Evolutionary conservation across 2,888 invertebrate species (phyloP).

Genomic region (Lasioglossum pauxillum): DNA sequence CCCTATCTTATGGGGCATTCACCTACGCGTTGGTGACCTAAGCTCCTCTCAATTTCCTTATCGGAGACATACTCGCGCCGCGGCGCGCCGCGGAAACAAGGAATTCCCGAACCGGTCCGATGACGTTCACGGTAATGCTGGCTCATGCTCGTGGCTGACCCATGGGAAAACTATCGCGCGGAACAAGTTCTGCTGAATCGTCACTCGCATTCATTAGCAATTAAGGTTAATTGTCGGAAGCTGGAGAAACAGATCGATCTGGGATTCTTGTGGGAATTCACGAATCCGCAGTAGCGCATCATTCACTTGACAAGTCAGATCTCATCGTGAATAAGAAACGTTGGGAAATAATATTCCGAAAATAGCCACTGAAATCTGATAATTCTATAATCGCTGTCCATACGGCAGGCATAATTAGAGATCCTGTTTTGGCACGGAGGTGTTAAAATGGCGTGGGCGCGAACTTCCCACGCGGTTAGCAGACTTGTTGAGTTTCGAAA

Average conservation of each 20-base stretch:
- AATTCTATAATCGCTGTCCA: background rate
- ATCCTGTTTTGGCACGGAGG: background rate
- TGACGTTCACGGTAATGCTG: conserved; percentile 18
- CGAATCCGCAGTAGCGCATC: no score
- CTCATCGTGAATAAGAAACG: background rate
- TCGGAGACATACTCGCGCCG: background rate
- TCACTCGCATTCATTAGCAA: background rate
- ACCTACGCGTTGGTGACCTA: conserved; percentile 46
- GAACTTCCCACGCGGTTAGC: background rate
- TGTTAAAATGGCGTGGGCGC: background rate
- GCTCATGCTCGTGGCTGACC: conserved; percentile 10
- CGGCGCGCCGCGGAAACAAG: conserved; percentile 20
- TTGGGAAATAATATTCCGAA: background rate
- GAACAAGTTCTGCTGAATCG: background rate
- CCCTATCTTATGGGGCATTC: conserved; percentile 35
- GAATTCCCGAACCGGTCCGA: conserved; percentile 44
- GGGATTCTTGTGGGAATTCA: background rate
- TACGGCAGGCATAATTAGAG: background rate
- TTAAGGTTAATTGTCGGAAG: background rate
- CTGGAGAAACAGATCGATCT: background rate
- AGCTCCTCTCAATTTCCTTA: conserved; percentile 24
- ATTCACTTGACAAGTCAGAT: background rate
- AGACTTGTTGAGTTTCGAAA: background rate
- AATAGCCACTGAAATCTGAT: background rate
- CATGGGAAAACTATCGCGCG: conserved; percentile 15